Conservation (phyloP, 2,113 vertebrate genomes). For the Salminus brasiliensis region DNA sequence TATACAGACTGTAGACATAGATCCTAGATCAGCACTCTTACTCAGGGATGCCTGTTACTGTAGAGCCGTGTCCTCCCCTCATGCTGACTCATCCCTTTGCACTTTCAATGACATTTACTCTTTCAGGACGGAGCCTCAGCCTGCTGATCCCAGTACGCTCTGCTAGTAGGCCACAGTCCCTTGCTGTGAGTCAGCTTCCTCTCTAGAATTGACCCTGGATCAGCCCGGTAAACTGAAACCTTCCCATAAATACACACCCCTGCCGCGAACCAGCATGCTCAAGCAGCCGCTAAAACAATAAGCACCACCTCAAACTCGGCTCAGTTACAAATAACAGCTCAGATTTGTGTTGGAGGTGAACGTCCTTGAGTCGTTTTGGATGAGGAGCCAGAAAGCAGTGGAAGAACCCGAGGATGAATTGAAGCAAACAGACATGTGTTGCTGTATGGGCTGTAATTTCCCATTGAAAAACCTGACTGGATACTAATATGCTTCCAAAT, state of each 20-base stretch:
- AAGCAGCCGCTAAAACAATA: conserved; percentile 32
- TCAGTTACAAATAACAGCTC: conserved; percentile 12
- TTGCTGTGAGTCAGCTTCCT: neutral
- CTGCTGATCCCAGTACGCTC: neutral
- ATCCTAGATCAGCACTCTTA: neutral
- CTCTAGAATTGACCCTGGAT: neutral
- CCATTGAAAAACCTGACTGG: too few relatives aligned
- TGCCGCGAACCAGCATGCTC: conserved; percentile 11
- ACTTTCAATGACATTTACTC: neutral
- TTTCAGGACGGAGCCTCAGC: neutral
- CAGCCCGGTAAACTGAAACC: neutral
- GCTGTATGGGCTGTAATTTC: too few relatives aligned
- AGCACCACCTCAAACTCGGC: conserved; percentile 7
- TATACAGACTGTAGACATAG: neutral
- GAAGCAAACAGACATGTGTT: neutral
- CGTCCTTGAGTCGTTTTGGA: neutral
- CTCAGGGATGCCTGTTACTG: neutral
- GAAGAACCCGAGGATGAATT: neutral
- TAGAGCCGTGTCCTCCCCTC: neutral
- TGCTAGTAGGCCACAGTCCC: neutral
- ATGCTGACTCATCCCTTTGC: neutral
- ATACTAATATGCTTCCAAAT: too few relatives aligned
- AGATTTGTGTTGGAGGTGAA: neutral
- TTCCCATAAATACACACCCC: conserved; percentile 25
- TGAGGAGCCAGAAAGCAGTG: neutral